phyloP scores from a whole-genome alignment of 2,797 vertebrate species.

The Serranus cabrilla region DNA sequence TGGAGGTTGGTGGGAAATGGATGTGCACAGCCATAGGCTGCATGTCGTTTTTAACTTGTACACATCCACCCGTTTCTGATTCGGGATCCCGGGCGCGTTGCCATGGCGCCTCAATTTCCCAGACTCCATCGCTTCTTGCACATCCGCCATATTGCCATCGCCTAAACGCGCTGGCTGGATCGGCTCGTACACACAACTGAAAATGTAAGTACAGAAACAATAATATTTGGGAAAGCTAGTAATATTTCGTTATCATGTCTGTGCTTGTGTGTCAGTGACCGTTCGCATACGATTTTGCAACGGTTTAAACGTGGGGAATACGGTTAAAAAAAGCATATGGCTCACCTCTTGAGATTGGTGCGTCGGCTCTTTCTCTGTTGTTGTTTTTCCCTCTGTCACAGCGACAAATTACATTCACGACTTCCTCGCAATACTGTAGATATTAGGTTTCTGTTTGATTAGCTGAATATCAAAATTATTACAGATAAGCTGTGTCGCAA shows the following conservation, averaged over 20 bases:
- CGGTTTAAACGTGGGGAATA: not conserved
- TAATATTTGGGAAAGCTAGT: not conserved
- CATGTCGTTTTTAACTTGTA: too few relatives aligned
- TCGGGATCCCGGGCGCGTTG: not conserved
- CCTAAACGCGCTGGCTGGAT: conserved; percentile 74
- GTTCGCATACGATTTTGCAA: accelerated
- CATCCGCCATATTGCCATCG: conserved; percentile 92
- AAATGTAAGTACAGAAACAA: conserved; percentile 83
- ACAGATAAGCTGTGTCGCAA: accelerated
- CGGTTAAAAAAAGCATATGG: too few relatives aligned
- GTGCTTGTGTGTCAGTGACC: accelerated
- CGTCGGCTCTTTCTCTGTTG: conserved; percentile 66
- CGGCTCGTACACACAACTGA: conserved; percentile 69
- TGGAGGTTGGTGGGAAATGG: too few relatives aligned
- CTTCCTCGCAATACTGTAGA: not conserved
- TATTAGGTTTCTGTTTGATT: accelerated
- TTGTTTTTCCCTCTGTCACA: conserved; percentile 74
- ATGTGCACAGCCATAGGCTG: too few relatives aligned
- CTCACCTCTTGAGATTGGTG: conserved; percentile 2
- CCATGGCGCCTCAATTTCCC: conserved; percentile 86
- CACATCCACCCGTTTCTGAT: not conserved
- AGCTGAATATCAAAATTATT: accelerated
- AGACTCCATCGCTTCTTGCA: conserved; percentile 80
- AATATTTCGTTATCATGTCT: accelerated
- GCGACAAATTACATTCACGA: conserved; percentile 40